Base-by-base conservation (phyloP, 64 coral and sea anemone species). In the Dendrophyllia cribrosa region DNA sequence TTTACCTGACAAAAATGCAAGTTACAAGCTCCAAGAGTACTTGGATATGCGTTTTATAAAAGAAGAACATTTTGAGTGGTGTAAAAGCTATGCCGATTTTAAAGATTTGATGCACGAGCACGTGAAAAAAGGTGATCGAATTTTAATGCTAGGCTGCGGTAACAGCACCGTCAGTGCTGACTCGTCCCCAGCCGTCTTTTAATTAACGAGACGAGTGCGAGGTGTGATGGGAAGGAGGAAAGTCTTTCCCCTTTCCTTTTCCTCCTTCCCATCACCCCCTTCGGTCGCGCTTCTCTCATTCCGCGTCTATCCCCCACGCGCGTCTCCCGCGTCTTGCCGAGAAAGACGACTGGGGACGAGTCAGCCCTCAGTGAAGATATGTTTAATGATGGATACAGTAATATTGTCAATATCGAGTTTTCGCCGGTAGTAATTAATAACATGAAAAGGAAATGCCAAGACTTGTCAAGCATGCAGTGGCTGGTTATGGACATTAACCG, bases 401-500 rank as follows among this genome's bases (percentile, higher is more conserved):
- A 87, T 70, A 91, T 95, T 72, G 74, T 87, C 14, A 95, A 95
- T 91, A 95, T 95, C 9, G 93, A 95, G 88, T 95, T 70, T 63
- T 95, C 93, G 9, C 50, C 93, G 15, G 83, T 95, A 15, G 88
- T 95, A 21, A 95, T 95, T 80, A 88, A 95, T 59, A 95, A 95
- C 58, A 95, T 91, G 93, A 86, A 75, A 34, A 26, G 70, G 75
- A 91, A 91, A 87, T 91, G 74, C 76, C 6, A 71, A 70, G 62
- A 58, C 14, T 46, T 95, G 64, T 34, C 61, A 48, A 88, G 80
- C 19, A 91, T 95, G 93, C 55, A 95, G 77, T 95, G 88, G 88
- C 17, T 61, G 17, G 72, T 91, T 2, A 95, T 95, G 93, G 88
- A 95, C 34, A 95, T 95, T 0, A 87, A n/a, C n/a, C n/a, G n/a